These are phyloP conservation scores for Aptenodytes patagonicus DNA, from an alignment of 2,113 vertebrate genomes.

Conservation along the genomic window DNA sequence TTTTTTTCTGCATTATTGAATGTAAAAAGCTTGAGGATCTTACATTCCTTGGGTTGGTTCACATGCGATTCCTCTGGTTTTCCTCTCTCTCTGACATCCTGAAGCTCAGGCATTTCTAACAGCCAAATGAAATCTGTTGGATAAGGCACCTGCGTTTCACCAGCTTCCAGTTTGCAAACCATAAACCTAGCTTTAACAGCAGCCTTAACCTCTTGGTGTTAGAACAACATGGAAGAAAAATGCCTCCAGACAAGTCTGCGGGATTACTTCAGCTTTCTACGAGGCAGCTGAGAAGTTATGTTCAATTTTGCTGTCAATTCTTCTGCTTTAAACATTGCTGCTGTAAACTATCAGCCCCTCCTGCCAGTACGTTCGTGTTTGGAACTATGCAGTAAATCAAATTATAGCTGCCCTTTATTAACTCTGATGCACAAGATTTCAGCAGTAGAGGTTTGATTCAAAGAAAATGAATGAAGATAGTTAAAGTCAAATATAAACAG, in stretches of 20 bases:
- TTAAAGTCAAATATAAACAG: constrained; percentile 61
- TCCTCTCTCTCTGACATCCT: neutral
- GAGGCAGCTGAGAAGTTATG: neutral
- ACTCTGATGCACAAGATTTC: neutral
- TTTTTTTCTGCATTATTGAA: neutral
- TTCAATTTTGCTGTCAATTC: constrained; percentile 1
- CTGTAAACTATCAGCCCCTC: neutral
- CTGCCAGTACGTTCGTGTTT: neutral
- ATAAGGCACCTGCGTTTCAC: neutral
- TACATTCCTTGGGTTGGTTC: neutral
- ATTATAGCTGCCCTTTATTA: constrained; percentile 43
- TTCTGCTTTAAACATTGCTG: neutral
- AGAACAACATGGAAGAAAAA: neutral
- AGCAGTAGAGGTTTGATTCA: constrained; percentile 24
- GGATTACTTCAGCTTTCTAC: neutral
- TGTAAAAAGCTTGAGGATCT: neutral
- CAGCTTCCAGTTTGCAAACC: neutral
- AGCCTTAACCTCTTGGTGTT: neutral
- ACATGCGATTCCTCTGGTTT: neutral
- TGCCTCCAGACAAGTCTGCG: neutral
- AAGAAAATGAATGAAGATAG: constrained; percentile 41
- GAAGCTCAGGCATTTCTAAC: neutral
- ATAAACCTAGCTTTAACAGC: neutral
- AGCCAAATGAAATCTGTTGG: neutral
- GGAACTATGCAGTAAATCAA: constrained; percentile 24